Base-by-base conservation (phyloP, 1,140 invertebrate genomes). In the Anastatus disparis region DNA sequence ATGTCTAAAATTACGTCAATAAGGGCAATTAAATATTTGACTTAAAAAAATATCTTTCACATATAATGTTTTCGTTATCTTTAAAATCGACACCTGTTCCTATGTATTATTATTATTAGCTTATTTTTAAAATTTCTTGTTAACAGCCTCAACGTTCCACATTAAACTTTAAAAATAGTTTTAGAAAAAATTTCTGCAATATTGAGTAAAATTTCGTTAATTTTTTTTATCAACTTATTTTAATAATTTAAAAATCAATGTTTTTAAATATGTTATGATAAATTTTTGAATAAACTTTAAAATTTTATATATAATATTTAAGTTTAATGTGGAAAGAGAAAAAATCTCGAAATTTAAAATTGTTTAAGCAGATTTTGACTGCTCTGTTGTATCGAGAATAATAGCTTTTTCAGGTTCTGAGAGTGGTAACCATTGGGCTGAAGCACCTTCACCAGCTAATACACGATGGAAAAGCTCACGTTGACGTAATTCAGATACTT, bases 381-480 rank as follows among this genome's bases (percentile, higher is more conserved):
- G 40, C 17, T 66, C 50, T 1, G 22, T 29, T 12, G 13, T 9
- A 4, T 48, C 46, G n/a, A 15, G 31, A 20, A n/a, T 7, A 8
- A 44, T n/a, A n/a, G n/a, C 3, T 42, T 26, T 59, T 7, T 81
- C 75, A 26, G 78, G 76, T 69, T 86, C 84, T n/a, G 77, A 74
- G 2, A 89, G 74, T 20, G 87, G 82, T 17, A 89, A 78, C 88
- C 88, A 89, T 78, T 89, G 88, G 3, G 88, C 88, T 0, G 87
- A 87, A 8, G 88, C 87, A 52, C 86, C 88, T 64, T 88, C 89
- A 27, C 87, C 87, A 9, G 87, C 81, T 55, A 89, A 78, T 73
- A 89, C 84, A 68, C 89, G 86, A 26, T 87, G 83, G 67, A 89
- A 90, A 53, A 89, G 85, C 40, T 87, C 82, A 63, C 79, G 85